These are phyloP conservation scores for Protobothrops flavoviridis DNA, from an alignment of 2,113 vertebrate species.

Conservation along the genomic window DNA sequence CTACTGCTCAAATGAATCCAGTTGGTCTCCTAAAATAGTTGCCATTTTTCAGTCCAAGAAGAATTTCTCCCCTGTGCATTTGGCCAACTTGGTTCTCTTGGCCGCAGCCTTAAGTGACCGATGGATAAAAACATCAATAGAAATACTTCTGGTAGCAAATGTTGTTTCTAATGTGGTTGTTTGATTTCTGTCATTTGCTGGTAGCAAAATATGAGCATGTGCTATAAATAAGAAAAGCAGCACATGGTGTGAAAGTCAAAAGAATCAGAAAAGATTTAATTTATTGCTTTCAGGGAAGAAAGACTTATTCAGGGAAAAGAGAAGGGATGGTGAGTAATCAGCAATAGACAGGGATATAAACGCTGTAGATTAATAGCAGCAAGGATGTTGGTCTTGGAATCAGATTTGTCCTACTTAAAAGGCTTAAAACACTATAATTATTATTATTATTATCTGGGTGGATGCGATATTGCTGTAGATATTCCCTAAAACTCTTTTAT, in stretches of 20 bases:
- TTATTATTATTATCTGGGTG: background rate
- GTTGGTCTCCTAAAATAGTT: background rate
- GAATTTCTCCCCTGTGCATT: background rate
- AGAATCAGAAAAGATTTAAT: constrained; percentile 3
- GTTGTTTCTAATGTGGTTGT: constrained; percentile 16
- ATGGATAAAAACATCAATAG: background rate
- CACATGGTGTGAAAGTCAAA: constrained; percentile 32
- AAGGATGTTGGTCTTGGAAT: background rate
- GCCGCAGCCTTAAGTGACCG: background rate
- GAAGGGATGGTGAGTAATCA: rapidly evolving
- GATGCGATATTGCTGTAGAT: background rate
- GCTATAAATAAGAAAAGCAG: constrained; percentile 11
- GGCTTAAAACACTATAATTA: background rate
- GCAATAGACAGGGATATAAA: background rate
- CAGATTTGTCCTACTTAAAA: background rate
- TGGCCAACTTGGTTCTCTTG: background rate
- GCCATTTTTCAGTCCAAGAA: background rate
- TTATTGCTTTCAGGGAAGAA: background rate
- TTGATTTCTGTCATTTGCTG: constrained; percentile 31
- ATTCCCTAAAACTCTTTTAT: background rate
- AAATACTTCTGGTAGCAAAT: background rate
- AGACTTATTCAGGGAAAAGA: background rate
- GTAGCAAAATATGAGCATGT: background rate
- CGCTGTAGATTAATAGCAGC: background rate
- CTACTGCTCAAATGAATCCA: background rate